Evolutionary conservation across 2,113 vertebrate species (phyloP).

Genomic region (Stigmatopora argus): DNA sequence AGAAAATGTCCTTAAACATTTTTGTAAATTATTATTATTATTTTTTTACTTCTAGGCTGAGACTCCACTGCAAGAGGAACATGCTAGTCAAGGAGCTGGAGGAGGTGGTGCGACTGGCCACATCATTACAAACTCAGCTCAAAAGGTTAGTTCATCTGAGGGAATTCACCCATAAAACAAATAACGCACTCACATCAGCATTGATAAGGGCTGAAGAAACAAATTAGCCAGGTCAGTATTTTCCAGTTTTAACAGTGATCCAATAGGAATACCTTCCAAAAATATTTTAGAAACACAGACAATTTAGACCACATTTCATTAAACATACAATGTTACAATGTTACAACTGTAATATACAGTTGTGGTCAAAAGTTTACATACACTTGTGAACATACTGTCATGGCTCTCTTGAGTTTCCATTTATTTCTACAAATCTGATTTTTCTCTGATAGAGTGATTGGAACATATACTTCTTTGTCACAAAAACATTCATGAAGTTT

Average conservation of each 20-base stretch:
- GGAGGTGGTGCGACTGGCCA: conserved; percentile 82
- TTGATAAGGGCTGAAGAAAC: neutral
- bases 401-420: no score
- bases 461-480: no score
- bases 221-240: neutral
- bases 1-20: neutral
- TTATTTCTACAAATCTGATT: no score
- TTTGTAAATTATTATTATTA: neutral
- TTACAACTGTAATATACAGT: no score
- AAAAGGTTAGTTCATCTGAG: conserved; percentile 75
- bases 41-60: conserved; percentile 68
- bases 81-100: conserved; percentile 89
- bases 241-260: neutral
- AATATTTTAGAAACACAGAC: neutral
- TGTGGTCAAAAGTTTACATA: no score
- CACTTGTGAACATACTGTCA: no score
- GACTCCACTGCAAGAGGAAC: conserved; percentile 86
- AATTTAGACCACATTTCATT: no score
- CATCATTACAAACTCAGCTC: conserved; percentile 80
- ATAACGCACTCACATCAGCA: neutral
- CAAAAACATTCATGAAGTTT: no score
- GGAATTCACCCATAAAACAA: neutral
- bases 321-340: no score
- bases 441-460: no score
- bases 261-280: neutral